Evolutionary conservation across 2,888 invertebrate species (phyloP), one percentile per base, ranked within the genome.

Genomic region (Thecophora atra): DNA sequence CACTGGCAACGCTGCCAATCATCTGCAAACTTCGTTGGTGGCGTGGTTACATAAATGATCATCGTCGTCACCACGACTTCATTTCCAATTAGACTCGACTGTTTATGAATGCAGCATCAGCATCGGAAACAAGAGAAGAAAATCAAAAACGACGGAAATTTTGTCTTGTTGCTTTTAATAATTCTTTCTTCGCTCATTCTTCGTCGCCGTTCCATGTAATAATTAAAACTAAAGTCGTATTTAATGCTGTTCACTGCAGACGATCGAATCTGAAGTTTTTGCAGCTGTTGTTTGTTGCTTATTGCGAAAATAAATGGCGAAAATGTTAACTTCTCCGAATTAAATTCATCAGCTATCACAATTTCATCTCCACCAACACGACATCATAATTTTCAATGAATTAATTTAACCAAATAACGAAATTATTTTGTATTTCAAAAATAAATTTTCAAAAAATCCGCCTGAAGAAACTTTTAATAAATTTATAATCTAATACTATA

Each of bases 61-160:
- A 58, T 58, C 58, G 15, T 58, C 21, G 26, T 58, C 58, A n/a
- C 19, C 52, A 17, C 6, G 11, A 24, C 56, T 56, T 56, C 24
- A n/a, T 5, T 56, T 56, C 13, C 56, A 56, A 56, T 56, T 56
- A 21, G 13, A 56, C 28, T 28, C 3, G 28, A 28, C 15, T 58
- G 58, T 58, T 58, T 58, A 28, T 58, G 15, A 28, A 58, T 58
- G 28, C 58, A 58, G 24, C 58, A 58, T 11, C 51, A 51, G 19
- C 51, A 51, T 5, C 51, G 21, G 26, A 4, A 21, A 5, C 56
- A 56, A 24, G 28, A 58, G 26, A 3, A 24, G 26, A 13, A 28
- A 17, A 54, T 19, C 54, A 54, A 54, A 11, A 54, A 11, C n/a
- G 21, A 54, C 54, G 21, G 51, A 15, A 54, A 54, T 21, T 8